Base-by-base conservation (phyloP, 2,113 vertebrate genomes). In the Eupsittula cactorum region DNA sequence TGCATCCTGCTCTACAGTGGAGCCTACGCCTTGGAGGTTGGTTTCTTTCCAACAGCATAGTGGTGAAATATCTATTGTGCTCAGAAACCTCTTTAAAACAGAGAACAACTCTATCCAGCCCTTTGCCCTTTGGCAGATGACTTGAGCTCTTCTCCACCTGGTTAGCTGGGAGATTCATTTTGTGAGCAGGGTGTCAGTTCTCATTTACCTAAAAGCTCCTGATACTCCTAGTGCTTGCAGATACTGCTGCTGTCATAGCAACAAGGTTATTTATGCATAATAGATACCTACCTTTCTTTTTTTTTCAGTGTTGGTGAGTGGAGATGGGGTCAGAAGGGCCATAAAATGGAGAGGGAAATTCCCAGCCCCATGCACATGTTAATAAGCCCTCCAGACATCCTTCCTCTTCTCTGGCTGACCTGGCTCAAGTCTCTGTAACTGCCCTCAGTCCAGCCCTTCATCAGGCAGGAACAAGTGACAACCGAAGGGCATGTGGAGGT, bases 251-350 rank as follows among this genome's bases (percentile, higher is more conserved):
- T 96, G 97, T 50, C 95, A 95, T 97, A 88, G 91, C 92, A 97
- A 97, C 95, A 35, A 85, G 88, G 92, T 96, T 93, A 93, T 96
- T 97, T 93, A 93, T 96, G 86, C 94, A 85, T 91, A 93, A 78
- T 31, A 73, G 68, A 90, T 93, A 93, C 82, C 74, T 94, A 39
- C 37, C 84, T 78, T 71, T 12, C 60, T 57, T 60, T 46, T 64
- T 78, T 39, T 17, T 33, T n/a, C 14, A 1, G 2, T 50, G 65
- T 71, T 89, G 82, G 55, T 81, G 46, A 81, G 90, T 75, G 70
- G 68, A 75, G 77, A 39, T 16, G 49, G 55, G 92, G 94, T 91
- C 92, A 93, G 70, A 53, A 64, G n/a, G 75, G 50, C 63, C 52
- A 55, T 29, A 46, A 55, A 81, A 91, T 4, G 29, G 50, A 86